Conservation (phyloP, 2,888 invertebrate species). For the Lasioglossum leucozonium region DNA sequence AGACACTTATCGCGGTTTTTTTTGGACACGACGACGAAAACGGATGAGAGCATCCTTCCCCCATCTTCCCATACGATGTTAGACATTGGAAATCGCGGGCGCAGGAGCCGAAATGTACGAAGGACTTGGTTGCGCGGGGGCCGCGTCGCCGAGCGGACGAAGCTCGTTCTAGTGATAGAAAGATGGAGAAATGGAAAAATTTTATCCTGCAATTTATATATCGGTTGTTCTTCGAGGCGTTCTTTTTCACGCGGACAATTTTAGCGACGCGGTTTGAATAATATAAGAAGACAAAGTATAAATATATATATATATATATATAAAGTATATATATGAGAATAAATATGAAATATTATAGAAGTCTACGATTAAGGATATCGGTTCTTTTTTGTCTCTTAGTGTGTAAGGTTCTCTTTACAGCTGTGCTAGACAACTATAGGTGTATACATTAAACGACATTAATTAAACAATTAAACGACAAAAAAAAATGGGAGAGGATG, state of each 20-base stretch:
- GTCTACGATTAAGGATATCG: constrained; percentile 70
- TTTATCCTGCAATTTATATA: constrained; percentile 69
- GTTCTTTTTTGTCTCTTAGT: constrained; percentile 72
- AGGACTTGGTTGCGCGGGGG: constrained; percentile 8
- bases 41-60: not conserved
- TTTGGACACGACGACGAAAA: not conserved
- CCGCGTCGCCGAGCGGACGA: constrained; percentile 54
- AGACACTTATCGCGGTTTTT: not conserved
- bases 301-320: constrained; percentile 52
- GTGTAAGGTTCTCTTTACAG: constrained; percentile 81
- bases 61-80: not conserved
- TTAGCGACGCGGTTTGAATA: constrained; percentile 60
- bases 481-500: not conserved
- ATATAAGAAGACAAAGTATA: constrained; percentile 67
- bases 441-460: constrained; percentile 54
- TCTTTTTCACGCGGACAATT: constrained; percentile 64
- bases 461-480: constrained; percentile 32
- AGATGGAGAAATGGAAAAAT: constrained; percentile 42
- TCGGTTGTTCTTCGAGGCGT: constrained; percentile 71
- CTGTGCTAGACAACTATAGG: constrained; percentile 84
- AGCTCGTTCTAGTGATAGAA: constrained; percentile 67
- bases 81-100: not conserved
- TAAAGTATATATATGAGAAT: constrained; percentile 56
- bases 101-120: not conserved
- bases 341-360: constrained; percentile 70